Conservation (phyloP, 2,113 vertebrate species). For the Scomber japonicus region DNA sequence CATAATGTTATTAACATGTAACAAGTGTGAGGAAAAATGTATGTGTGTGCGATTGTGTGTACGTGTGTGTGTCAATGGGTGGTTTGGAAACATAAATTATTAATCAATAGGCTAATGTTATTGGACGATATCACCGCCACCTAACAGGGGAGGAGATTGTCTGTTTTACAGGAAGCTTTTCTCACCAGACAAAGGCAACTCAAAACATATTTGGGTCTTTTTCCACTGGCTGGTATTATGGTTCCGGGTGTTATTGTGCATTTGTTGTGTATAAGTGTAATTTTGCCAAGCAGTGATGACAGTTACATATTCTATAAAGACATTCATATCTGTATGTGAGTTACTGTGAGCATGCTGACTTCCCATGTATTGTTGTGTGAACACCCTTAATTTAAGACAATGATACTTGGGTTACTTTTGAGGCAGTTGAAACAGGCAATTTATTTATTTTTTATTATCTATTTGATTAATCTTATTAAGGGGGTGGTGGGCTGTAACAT, state of each 20-base stretch:
- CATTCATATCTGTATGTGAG: slow-evolving; percentile 84
- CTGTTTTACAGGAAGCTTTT: slow-evolving; percentile 45
- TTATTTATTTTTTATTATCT: slow-evolving; percentile 38
- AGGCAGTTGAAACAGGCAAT: slow-evolving; percentile 59
- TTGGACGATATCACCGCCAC: slow-evolving; percentile 52
- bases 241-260: slow-evolving; percentile 82
- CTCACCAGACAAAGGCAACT: slow-evolving; percentile 40
- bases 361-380: slow-evolving; percentile 80
- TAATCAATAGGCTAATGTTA: slow-evolving; percentile 74
- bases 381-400: slow-evolving; percentile 68
- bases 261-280: slow-evolving; percentile 84
- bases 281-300: slow-evolving; percentile 82
- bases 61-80: slow-evolving; percentile 40
- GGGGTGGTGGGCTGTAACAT: slow-evolving; percentile 23
- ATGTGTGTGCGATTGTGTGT: slow-evolving; percentile 50
- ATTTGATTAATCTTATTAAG: slow-evolving; percentile 36
- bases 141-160: slow-evolving; percentile 34
- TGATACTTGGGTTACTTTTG: slow-evolving; percentile 69
- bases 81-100: slow-evolving; percentile 63
- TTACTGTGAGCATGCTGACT: slow-evolving; percentile 85
- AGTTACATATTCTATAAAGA: slow-evolving; percentile 82
- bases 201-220: slow-evolving; percentile 47
- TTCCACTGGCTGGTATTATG: slow-evolving; percentile 72
- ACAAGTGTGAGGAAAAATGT: slow-evolving; percentile 53
- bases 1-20: slow-evolving; percentile 61